Evolutionary conservation across 1,140 invertebrate genomes (phyloP).

Genomic region (Diplogasteroides magnus): DNA sequence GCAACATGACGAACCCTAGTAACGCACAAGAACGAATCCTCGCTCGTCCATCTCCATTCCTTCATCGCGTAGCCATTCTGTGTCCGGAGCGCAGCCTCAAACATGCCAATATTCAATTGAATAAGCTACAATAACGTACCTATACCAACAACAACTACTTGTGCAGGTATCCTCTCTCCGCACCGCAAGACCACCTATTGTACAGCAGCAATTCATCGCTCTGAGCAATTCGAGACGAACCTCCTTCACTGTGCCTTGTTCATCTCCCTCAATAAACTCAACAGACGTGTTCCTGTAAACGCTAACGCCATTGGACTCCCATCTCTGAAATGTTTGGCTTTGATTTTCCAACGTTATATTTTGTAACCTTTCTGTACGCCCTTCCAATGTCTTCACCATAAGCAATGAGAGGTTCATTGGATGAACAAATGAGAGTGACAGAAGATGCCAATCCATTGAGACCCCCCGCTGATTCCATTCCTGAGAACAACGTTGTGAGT

Average conservation of each 20-base stretch:
- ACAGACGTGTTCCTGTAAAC: not conserved
- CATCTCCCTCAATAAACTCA: not conserved
- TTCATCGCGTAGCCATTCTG: not conserved
- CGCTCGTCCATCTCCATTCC: not conserved
- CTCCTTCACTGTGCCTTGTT: not conserved
- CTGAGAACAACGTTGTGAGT: too few relatives aligned
- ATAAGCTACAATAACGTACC: not conserved
- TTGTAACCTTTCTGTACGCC: slow-evolving; percentile 14
- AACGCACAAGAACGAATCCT: slow-evolving; percentile 10
- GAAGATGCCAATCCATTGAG: slow-evolving; percentile 14
- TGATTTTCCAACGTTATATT: not conserved
- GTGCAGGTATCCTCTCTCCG: not conserved
- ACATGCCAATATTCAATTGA: not conserved
- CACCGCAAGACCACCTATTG: not conserved
- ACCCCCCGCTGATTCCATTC: slow-evolving; percentile 24
- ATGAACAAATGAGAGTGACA: slow-evolving; percentile 19
- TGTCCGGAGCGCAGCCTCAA: not conserved
- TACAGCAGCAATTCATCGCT: too few relatives aligned
- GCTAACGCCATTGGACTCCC: too few relatives aligned
- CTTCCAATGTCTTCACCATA: slow-evolving; percentile 21
- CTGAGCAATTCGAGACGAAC: too few relatives aligned
- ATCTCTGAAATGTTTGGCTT: too few relatives aligned
- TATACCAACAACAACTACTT: not conserved
- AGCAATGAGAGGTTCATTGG: slow-evolving; percentile 18
- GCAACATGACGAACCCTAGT: too few relatives aligned